Base-by-base conservation (phyloP, 2,888 invertebrate species). In the Drosophila limbata region DNA sequence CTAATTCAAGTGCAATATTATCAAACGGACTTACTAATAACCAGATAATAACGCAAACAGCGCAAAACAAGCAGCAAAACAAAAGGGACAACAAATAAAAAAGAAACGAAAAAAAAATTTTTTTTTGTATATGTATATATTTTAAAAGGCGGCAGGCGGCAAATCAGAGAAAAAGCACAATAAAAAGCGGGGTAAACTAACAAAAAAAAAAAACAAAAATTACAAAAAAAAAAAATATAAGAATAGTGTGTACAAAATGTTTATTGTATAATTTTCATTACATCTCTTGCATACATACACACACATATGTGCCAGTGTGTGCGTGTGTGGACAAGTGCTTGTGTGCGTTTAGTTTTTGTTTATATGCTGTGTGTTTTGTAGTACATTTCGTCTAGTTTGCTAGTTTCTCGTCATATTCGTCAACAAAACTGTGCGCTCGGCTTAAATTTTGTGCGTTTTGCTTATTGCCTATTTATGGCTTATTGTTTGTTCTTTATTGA, bases 201-300 rank as follows among this genome's bases (percentile, higher is more conserved):
- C 28, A 28, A 28, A 8, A 55, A 59, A 33, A 31, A 62, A 62
- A 40, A 62, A 48, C 31, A 65, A 17, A 6, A 33, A 51, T 33
- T 42, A 59, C n/a, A 19, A 65, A 45, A 33, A 33, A 39, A 59
- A 50, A 52, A 39, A 47, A 60, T 31, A 57, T 40, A 47, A 50
- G 65, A 73, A 57, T 73, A 67, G 69, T 79, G 68, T 71, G 68
- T 64, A 64, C 71, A 69, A 79, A 82, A 83, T 81, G 78, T 83
- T 84, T 84, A 82, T 83, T 83, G 84, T 83, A 83, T 83, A 83
- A 84, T 83, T 84, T 79, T 70, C 67, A 77, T 77, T 77, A 77
- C 76, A 76, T 55, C 61, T 74, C 42, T 53, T 37, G 28, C 40
- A 62, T 15, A 31, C 31, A 37, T n/a, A 37, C 13, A 47, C 44